Base-by-base conservation (phyloP, 92 coral and sea anemone species). In the Palythoa heliodiscus region DNA sequence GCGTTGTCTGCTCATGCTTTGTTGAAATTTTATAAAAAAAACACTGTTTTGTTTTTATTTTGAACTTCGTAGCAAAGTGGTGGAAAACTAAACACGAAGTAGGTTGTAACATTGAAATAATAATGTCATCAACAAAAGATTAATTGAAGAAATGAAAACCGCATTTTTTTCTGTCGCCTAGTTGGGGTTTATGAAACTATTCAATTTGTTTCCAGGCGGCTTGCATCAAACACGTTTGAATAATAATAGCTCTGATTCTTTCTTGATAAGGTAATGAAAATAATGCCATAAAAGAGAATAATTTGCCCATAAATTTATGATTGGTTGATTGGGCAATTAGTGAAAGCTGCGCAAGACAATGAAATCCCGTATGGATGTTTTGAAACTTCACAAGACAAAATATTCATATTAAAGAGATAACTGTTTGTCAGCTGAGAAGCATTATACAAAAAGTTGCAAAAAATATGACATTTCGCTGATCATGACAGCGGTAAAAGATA, bases 311-410 rank as follows among this genome's bases (percentile, higher is more conserved):
- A 37, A 11, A 22, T 25, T 12, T 37, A 29, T 12, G 43, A 69
- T 69, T 69, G 73, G 47, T 37, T 69, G 73, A 69, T 69, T 22
- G 24, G 73, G 17, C 47, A 69, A 69, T 69, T 69, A 25, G 4
- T 11, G 4, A 16, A 37, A 29, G 12, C 1, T 69, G 73, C 35
- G 11, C 9, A 22, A 63, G 22, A 63, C 69, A 3, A 3, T 63
- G 22, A 63, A 20, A 61, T 61, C 9, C 22, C 4, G 19, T 63
- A 20, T 19, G 24, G 25, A 63, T 0, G 8, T 63, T 63, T 69
- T 69, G 17, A 69, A 69, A 69, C 47, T 64, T 64, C 6, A 22
- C 16, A 25, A 69, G 73, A 69, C 73, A 69, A 10, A 69, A 69
- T 48, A 69, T 63, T 55, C 19, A 16, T 10, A 69, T 69, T 35